phyloP scores from a whole-genome alignment of 1,140 invertebrate genomes.

The Periplaneta americana region DNA sequence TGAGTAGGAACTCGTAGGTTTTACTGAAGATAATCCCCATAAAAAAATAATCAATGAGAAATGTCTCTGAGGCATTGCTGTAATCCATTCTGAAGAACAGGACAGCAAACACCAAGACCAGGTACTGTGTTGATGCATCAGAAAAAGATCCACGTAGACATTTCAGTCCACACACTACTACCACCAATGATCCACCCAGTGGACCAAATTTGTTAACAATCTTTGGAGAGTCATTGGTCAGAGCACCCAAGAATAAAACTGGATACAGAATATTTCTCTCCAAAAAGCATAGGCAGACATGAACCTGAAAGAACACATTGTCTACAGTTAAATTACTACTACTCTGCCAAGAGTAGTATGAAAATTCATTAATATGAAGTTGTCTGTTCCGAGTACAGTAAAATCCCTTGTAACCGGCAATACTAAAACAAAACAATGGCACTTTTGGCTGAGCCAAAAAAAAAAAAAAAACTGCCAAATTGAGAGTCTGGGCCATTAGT shows the following conservation, averaged over 20 bases:
- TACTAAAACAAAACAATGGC: too few species aligned
- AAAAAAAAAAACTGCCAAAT: too few species aligned
- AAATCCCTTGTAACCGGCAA: too few species aligned
- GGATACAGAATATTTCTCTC: constrained; percentile 93
- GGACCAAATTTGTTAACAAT: constrained; percentile 74
- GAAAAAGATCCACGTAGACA: constrained; percentile 86
- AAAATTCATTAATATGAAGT: too few species aligned
- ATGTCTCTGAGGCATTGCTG: constrained; percentile 69
- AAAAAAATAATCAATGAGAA: constrained; percentile 90
- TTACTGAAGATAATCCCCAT: constrained; percentile 81
- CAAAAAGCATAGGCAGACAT: constrained; percentile 85
- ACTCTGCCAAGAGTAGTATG: too few species aligned
- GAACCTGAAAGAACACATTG: constrained; percentile 52
- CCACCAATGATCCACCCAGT: constrained; percentile 71
- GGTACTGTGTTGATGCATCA: constrained; percentile 85
- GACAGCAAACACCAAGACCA: constrained; percentile 86
- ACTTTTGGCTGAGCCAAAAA: too few species aligned
- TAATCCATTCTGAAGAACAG: constrained; percentile 87
- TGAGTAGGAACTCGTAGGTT: constrained; percentile 79
- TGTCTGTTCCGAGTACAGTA: too few species aligned
- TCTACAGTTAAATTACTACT: too few species aligned
- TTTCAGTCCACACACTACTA: constrained; percentile 86
- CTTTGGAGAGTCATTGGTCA: constrained; percentile 76
- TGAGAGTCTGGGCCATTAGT: too few species aligned
- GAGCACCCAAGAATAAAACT: constrained; percentile 79